These are phyloP conservation scores for Microplitis mediator DNA, from an alignment of 1,140 invertebrate genomes.

Conservation along the genomic window DNA sequence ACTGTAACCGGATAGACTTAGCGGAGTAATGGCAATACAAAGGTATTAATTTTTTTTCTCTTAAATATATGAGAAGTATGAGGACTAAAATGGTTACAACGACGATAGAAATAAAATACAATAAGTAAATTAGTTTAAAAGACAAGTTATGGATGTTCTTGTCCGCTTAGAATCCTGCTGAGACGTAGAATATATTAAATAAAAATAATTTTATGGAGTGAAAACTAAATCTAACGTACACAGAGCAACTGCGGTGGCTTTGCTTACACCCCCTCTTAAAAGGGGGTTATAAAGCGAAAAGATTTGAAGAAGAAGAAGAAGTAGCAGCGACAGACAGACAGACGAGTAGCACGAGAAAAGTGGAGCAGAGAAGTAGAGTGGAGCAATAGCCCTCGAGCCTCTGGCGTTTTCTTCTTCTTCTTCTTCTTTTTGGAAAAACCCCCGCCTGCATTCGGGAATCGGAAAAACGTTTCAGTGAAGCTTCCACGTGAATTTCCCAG, in stretches of 20 bases:
- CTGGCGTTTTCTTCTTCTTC: not conserved
- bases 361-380: not conserved
- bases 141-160: too few relatives aligned
- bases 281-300: slow-evolving; percentile 27
- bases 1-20: too few relatives aligned
- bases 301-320: slow-evolving; percentile 22
- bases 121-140: slow-evolving; percentile 35
- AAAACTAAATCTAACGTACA: not conserved
- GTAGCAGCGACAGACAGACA: not conserved
- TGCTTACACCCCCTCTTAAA: not conserved
- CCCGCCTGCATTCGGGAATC: slow-evolving; percentile 10
- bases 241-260: not conserved
- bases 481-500: not conserved
- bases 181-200: too few relatives aligned
- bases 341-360: not conserved
- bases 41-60: too few relatives aligned
- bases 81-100: too few relatives aligned
- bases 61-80: too few relatives aligned
- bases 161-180: too few relatives aligned
- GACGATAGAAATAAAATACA: slow-evolving; percentile 24
- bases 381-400: not conserved
- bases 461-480: slow-evolving; percentile 15
- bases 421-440: not conserved
- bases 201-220: too few relatives aligned
- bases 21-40: too few relatives aligned